These are phyloP conservation scores for Apamea anceps DNA, from an alignment of 2,888 invertebrate species.

Conservation along the genomic window DNA sequence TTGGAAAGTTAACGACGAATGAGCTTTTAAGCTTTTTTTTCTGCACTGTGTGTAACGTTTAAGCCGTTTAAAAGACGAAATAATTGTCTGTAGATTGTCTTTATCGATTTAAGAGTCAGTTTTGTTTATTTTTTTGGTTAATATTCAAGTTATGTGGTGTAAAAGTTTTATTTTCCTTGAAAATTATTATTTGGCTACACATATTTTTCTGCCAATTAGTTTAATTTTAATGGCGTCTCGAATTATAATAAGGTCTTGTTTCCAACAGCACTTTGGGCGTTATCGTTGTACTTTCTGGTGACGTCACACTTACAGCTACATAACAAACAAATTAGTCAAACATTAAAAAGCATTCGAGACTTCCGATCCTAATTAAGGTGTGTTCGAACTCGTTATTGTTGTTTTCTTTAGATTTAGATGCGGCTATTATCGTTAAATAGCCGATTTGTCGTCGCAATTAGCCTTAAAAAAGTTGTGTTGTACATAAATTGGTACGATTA, in stretches of 20 bases:
- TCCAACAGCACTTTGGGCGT: constrained; percentile 57
- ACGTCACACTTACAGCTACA: constrained; percentile 60
- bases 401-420: constrained; percentile 80
- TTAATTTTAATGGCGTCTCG: constrained; percentile 66
- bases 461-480: constrained; percentile 81
- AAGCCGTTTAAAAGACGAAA: constrained; percentile 48
- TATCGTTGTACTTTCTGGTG: constrained; percentile 65
- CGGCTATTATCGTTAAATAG: constrained; percentile 83
- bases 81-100: constrained; percentile 43
- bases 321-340: constrained; percentile 85
- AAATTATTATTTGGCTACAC: constrained; percentile 51
- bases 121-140: constrained; percentile 4
- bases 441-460: constrained; percentile 83
- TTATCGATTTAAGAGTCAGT: constrained; percentile 7
- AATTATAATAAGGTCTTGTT: constrained; percentile 66
- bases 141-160: neutral
- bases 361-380: constrained; percentile 87
- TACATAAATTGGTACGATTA: constrained; percentile 80
- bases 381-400: constrained; percentile 75
- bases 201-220: constrained; percentile 69
- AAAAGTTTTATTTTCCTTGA: constrained; percentile 1
- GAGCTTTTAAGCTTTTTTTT: constrained; percentile 76
- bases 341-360: constrained; percentile 83
- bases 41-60: constrained; percentile 53
- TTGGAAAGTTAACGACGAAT: constrained; percentile 73